Conservation (phyloP, 2,797 vertebrate genomes). For the Enteromius thamalakanensis region DNA sequence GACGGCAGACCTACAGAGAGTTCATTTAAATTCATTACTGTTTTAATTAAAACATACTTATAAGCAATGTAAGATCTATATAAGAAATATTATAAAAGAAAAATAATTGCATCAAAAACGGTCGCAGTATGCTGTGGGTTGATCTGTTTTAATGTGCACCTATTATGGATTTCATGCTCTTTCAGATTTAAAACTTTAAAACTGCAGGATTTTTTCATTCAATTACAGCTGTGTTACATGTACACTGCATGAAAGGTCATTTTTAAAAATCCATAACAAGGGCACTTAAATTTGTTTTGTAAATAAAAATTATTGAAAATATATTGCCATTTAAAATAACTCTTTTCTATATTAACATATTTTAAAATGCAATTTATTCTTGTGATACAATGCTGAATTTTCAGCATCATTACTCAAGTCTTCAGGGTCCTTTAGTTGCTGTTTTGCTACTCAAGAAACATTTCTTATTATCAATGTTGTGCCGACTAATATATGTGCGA, state of each 20-base stretch:
- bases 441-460: not conserved
- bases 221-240: too few relatives aligned
- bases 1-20: not conserved
- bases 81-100: not conserved
- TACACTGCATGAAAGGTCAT: too few relatives aligned
- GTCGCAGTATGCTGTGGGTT: not conserved
- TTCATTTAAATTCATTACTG: not conserved
- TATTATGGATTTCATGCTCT: too few relatives aligned
- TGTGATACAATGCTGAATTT: not conserved
- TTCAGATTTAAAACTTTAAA: too few relatives aligned
- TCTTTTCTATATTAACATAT: too few relatives aligned
- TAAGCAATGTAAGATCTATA: not conserved
- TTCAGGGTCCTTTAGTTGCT: not conserved
- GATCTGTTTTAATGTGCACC: not conserved
- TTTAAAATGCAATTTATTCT: not conserved
- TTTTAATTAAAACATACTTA: not conserved
- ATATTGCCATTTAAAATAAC: too few relatives aligned
- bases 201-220: too few relatives aligned
- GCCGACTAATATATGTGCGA: too few relatives aligned
- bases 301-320: too few relatives aligned
- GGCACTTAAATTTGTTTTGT: too few relatives aligned
- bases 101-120: not conserved
- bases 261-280: too few relatives aligned
- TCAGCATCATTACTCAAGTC: not conserved
- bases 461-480: too few relatives aligned